Base-by-base conservation (phyloP, 2,888 invertebrate species). In the Eupithecia dodoneata region DNA sequence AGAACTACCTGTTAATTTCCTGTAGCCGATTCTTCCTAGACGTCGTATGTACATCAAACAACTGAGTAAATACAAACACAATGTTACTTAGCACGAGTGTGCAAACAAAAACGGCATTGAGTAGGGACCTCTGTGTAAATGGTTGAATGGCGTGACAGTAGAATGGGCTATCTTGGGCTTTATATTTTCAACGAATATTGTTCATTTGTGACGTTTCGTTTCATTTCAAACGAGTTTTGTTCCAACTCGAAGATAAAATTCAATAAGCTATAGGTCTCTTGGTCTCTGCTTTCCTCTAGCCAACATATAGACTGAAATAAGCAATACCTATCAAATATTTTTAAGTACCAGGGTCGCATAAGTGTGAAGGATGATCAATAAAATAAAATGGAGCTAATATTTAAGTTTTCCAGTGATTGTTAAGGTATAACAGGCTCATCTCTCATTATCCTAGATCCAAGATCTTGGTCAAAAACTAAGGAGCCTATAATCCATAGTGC, bases 91-190 rank as follows among this genome's bases (percentile, higher is more conserved):
- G 47, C 70, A 49, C 6, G 70, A 13, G 10, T 47, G 13, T 7
- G 47, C 70, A 49, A 49, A 70, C 70, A 70, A 10, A 2, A 2
- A n/a, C 13, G 70, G 13, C 70, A 70, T 70, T 70, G 70, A 70
- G 45, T 69, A 67, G 67, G 65, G 44, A 44, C 42, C 69, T 42
- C 66, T 15, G 66, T 66, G 2, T 42, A 42, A 42, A 66, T 42
- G 66, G 55, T 65, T 65, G 13, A 65, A 41, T 65, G 30, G 30
- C 65, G 5, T 45, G 67, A 9, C 67, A 67, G 15, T 44, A 44
- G 44, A 67, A 67, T 67, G 4, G n/a, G n/a, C 44, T 59, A 59
- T 59, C 59, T 59, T 10, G 18, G 59, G 15, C 59, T 59, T 59
- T 30, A 30, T 30, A 30, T 30, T 30, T 59, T 10, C 59, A 59